phyloP scores from a whole-genome alignment of 2,797 vertebrate species.

The Karalla daura region DNA sequence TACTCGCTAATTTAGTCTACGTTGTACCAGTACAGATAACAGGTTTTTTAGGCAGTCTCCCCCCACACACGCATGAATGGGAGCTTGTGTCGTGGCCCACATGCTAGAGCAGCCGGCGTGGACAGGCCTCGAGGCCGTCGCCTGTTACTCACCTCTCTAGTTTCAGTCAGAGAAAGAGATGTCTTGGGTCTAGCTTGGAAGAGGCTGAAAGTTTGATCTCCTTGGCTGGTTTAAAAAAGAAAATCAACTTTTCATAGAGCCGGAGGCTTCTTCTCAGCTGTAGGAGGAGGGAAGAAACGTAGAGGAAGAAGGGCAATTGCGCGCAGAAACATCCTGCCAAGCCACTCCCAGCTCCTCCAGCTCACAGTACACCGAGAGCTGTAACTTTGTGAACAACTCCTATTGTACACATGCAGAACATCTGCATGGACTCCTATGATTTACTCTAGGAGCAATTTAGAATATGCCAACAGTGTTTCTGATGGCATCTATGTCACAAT shows the following conservation, averaged over 20 bases:
- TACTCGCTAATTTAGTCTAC: not conserved
- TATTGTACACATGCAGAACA: not conserved
- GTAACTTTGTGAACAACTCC: not conserved
- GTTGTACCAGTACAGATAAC: not conserved
- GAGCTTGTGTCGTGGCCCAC: slow-evolving; percentile 1
- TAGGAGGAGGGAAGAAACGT: slow-evolving; percentile 17
- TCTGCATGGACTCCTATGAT: not conserved
- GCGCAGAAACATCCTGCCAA: slow-evolving; percentile 55
- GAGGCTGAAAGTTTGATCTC: not conserved
- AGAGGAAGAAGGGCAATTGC: slow-evolving; percentile 17
- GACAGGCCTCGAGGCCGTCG: not conserved
- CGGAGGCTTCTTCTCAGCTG: slow-evolving; percentile 8
- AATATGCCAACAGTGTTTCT: not conserved
- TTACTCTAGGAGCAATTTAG: not conserved
- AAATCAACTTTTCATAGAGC: slow-evolving; percentile 11
- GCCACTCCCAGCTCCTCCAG: slow-evolving; percentile 40
- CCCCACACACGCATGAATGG: not conserved
- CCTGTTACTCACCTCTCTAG: slow-evolving; percentile 52
- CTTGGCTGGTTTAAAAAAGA: slow-evolving; percentile 1
- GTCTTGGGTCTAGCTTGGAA: slow-evolving; percentile 20
- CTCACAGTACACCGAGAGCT: slow-evolving; percentile 7
- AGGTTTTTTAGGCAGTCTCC: not conserved
- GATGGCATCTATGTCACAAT: slow-evolving; percentile 2
- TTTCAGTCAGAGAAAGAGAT: slow-evolving; percentile 7
- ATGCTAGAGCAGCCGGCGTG: not conserved